Conservation (phyloP, 2,797 vertebrate genomes). For the Enteromius afrohamiltoni region DNA sequence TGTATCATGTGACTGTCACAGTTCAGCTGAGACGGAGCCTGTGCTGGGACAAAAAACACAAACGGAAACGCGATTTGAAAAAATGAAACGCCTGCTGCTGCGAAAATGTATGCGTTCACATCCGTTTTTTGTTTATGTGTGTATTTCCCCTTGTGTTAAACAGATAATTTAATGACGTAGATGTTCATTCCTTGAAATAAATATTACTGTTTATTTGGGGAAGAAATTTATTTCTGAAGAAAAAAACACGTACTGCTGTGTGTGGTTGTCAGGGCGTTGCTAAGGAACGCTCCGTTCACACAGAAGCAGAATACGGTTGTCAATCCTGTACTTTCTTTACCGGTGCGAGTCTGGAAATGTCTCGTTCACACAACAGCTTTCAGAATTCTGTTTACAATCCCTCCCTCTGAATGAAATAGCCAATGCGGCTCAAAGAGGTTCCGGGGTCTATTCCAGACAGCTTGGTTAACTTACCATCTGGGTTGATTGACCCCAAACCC, state of each 20-base stretch:
- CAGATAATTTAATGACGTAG: background rate
- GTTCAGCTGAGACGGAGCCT: slow-evolving; percentile 68
- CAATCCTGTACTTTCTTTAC: no score
- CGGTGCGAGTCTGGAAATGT: no score
- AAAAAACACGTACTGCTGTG: background rate
- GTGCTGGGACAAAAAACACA: slow-evolving; percentile 51
- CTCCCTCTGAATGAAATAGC: no score
- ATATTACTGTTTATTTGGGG: background rate
- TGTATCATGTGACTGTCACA: slow-evolving; percentile 73
- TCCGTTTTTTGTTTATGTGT: background rate
- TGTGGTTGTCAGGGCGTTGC: background rate
- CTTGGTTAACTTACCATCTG: no score
- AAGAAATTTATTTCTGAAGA: background rate
- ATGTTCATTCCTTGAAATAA: background rate
- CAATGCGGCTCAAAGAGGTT: no score
- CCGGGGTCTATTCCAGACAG: no score
- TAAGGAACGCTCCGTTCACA: background rate
- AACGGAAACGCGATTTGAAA: slow-evolving; percentile 38
- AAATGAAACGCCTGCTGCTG: background rate
- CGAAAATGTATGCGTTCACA: background rate
- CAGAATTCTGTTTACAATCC: no score
- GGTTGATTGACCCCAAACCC: no score
- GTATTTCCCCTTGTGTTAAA: background rate
- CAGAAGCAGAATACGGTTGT: no score
- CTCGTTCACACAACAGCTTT: no score